Base-by-base conservation (phyloP, 2,888 invertebrate genomes). In the Aspidiotus rigidus region DNA sequence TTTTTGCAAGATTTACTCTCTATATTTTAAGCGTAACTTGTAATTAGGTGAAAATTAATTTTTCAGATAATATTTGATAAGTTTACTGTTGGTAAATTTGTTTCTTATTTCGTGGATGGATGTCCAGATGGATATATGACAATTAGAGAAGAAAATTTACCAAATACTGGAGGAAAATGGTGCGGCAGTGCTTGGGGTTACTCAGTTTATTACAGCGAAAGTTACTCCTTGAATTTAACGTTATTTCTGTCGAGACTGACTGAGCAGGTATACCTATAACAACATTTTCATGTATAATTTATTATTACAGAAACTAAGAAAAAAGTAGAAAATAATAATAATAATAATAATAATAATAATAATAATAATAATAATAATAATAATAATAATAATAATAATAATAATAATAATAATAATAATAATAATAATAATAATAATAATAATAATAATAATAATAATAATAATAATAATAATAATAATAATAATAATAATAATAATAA, bases 181-280 rank as follows among this genome's bases (percentile, higher is more conserved):
- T 90, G 90, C 74, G 90, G 90, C 59, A 87, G 87, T 57, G 88
- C 89, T 0, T 88, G 88, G 87, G 89, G 89, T 7, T 89, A 89
- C 78, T 89, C 89, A 0, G 89, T 90, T 62, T 90, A 89, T 79
- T 90, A 89, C 81, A 89, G 89, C 78, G 89, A 90, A 79, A 87
- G 88, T 9, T 82, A 86, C 73, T 88, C 87, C 73, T 85, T 90
- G 74, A 89, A 89, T 78, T 82, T 90, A 78, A 87, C 88, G 9
- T 80, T 90, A 71, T 82, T 83, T 76, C 79, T 89, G 72, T 85
- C 86, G 74, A 83, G 85, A 73, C 80, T 88, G 66, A 86, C 86
- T 74, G 87, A 86, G 80, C 87, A 88, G 85, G 88, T 88, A 28
- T 5, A 28, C 28, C 28, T 28, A n/a, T n/a, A n/a, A n/a, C n/a